Percentiles rank a stretch among this genome's conserved stretches.
phyloP scores from a whole-genome alignment of 2,113 vertebrate genomes.

The Accipiter virgatus region DNA sequence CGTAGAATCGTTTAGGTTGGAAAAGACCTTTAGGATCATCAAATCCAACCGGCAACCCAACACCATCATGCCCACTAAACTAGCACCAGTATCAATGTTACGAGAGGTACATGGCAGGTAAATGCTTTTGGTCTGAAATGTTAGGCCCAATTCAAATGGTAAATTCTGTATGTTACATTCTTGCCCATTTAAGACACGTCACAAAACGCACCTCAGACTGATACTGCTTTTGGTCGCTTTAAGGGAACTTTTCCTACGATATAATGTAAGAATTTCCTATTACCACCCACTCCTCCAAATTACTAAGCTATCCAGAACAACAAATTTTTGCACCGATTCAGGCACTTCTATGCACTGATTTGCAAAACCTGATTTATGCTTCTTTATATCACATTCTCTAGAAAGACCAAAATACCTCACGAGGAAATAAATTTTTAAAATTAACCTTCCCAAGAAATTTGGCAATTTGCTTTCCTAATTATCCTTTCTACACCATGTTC shows the following conservation, averaged over 20 bases:
- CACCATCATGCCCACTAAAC: too few species aligned
- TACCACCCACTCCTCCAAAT: background rate
- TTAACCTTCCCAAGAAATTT: background rate
- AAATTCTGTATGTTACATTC: background rate
- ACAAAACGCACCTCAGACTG: background rate
- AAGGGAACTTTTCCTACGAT: background rate
- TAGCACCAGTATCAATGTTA: background rate
- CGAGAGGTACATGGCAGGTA: background rate
- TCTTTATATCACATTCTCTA: background rate
- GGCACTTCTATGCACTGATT: background rate
- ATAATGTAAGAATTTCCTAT: background rate
- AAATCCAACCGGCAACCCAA: too few species aligned
- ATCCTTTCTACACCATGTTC: background rate
- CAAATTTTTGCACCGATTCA: background rate
- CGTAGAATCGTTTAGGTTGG: too few species aligned
- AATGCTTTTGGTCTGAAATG: background rate
- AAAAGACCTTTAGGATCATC: too few species aligned
- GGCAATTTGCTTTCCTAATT: background rate
- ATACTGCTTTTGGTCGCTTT: background rate
- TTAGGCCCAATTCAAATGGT: background rate
- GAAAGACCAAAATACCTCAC: background rate
- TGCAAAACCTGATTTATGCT: background rate
- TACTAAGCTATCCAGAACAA: background rate
- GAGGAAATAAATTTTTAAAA: background rate
- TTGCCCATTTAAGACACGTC: background rate